Evolutionary conservation across 2,888 invertebrate genomes (phyloP), one percentile per base, ranked within the genome.

Genomic region (Drosophila macrospina): DNA sequence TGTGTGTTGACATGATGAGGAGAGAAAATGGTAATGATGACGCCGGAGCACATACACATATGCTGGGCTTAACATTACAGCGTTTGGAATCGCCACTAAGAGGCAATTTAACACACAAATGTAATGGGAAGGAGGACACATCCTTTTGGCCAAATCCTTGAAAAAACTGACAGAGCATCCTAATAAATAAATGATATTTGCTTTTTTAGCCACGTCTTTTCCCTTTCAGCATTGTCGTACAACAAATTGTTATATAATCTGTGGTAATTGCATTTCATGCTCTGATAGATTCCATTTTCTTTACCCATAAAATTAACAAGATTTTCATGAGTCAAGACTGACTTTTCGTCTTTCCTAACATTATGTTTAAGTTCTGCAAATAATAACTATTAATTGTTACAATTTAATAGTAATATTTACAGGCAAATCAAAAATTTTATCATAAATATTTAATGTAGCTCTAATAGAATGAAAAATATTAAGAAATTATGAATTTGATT

Each of bases 21-120:
- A 78, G 78, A 74, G 84, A 72, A 83, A 86, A 80, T 84, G 78
- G 71, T 74, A 78, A 84, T 78, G 87, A 84, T 81, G 78, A 74
- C 70, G 74, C 81, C 66, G 69, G 66, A 67, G 71, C 68, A 57
- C 47, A 44, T 24, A 47, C 15, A 63, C 81, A 86, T 86, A 82
- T 82, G 81, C 69, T 60, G 80, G 64, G 77, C 60, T 64, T 67
- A 63, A 34, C 68, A 61, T 78, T 74, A 71, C 66, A 55, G 34
- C 62, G 66, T 70, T 59, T 56, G 55, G 39, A 70, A 66, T 45
- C 44, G 63, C 66, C 52, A 63, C 52, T 60, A 66, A 66, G 42
- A 66, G 59, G 32, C 77, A 60, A 74, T 74, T 74, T 71, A 71
- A 32, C 48, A 54, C 45, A 60, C 56, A 45, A 30, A 32, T 26